These are phyloP conservation scores for Clostera curtula DNA, from an alignment of 2,888 invertebrate species.

Conservation along the genomic window DNA sequence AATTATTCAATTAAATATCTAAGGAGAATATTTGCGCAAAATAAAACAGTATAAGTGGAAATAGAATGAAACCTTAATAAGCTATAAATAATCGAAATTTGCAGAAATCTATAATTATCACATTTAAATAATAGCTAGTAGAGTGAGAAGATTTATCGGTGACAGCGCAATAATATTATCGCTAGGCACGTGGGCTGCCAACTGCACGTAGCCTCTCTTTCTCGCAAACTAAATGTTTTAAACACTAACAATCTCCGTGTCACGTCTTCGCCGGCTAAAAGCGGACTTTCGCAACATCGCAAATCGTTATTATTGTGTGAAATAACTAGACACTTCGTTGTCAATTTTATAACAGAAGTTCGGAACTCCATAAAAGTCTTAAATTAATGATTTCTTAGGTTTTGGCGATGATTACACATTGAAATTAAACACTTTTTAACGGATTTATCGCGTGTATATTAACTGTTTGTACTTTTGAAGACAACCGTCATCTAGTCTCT, in stretches of 20 bases:
- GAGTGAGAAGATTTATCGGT: constrained; percentile 38
- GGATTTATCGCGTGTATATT: too few species aligned
- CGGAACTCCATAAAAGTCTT: too few species aligned
- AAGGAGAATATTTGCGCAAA: too few species aligned
- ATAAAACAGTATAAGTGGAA: too few species aligned
- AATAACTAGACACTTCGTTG: too few species aligned
- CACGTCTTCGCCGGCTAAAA: constrained; percentile 22
- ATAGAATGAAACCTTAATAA: neutral
- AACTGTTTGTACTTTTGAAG: too few species aligned
- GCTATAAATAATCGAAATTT: constrained; percentile 9
- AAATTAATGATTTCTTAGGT: too few species aligned
- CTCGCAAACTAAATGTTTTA: constrained; percentile 29
- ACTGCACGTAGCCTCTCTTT: constrained; percentile 26
- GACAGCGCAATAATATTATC: constrained; percentile 45
- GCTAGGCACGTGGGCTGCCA: constrained; percentile 38
- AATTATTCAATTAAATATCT: too few species aligned
- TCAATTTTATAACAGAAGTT: too few species aligned
- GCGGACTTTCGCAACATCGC: constrained; percentile 26
- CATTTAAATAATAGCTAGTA: constrained; percentile 34
- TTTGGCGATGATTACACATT: too few species aligned
- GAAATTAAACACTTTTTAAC: too few species aligned
- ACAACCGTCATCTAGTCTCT: too few species aligned
- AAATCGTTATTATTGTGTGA: constrained; percentile 19
- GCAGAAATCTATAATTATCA: constrained; percentile 26
- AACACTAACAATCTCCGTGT: constrained; percentile 27